Evolutionary conservation across 2,113 vertebrate species (phyloP), one percentile per base, ranked within the genome.

Genomic region (Pimephales promelas): DNA sequence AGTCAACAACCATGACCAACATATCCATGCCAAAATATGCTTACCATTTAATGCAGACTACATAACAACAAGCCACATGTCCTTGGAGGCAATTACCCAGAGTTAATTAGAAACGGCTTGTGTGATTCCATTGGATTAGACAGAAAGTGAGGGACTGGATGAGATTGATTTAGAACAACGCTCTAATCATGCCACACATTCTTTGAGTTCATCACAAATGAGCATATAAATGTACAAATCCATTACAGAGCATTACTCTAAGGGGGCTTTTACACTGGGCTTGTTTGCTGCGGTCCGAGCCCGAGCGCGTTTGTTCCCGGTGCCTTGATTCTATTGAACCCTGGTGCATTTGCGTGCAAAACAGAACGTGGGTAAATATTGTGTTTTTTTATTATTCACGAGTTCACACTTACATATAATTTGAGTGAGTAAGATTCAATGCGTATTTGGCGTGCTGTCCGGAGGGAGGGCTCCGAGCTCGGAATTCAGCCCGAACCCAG

Each of bases 31-130:
- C 49, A 61, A 54, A 84, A 70, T 57, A 6, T 34, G 57, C 76
- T 83, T 31, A 79, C 57, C 36, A 36, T 71, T 71, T 24, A n/a
- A 82, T 7, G 31, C 82, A 31, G 77, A 72, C 64, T 68, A 81
- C 47, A 18, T 56, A 62, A 16, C 40, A 22, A 54, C 56, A 74
- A 68, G 83, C 52, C 1, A 1, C 3, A 10, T 31, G 45, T 57
- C 72, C 83, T 74, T 34, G 13, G 73, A 84, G 83, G 64, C 83
- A 84, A 84, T 87, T 87, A 84, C 83, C 83, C 57, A 54, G 3
- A 79, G 71, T 78, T 86, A 85, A 88, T 88, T 83, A 88, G 80
- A 83, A 85, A 81, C 14, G 18, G 81, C 43, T 28, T 26, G 18
- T 76, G 16, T 36, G 77, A 71, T 85, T 71, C 56, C 56, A 83